phyloP scores from a whole-genome alignment of 2,113 vertebrate species.

The Gallinago media region DNA sequence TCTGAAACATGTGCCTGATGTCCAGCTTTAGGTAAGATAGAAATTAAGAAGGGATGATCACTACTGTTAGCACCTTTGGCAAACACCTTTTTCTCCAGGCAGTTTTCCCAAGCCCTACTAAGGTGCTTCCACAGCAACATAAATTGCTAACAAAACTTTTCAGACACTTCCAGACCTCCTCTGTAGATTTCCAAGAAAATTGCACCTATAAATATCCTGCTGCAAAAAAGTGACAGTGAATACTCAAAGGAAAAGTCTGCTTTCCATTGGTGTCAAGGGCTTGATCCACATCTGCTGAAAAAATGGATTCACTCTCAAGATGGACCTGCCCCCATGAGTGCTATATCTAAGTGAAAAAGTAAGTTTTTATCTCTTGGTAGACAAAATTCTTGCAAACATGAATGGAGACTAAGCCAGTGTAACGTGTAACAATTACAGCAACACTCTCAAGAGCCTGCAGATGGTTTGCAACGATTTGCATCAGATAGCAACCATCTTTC shows the following conservation, averaged over 20 bases:
- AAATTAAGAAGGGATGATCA: not conserved
- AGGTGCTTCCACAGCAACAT: not conserved
- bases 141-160: conserved; percentile 1
- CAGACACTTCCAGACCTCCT: not conserved
- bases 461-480: not conserved
- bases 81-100: not conserved
- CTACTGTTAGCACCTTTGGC: not conserved
- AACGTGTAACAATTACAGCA: not conserved
- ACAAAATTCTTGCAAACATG: not conserved
- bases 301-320: not conserved
- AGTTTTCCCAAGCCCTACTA: not conserved
- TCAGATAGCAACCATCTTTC: not conserved
- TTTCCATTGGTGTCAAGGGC: not conserved
- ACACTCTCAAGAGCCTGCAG: not conserved
- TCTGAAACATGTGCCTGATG: not conserved
- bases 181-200: conserved; percentile 1
- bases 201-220: not conserved
- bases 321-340: not conserved
- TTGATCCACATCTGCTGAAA: not conserved
- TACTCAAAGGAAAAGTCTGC: not conserved
- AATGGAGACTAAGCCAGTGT: not conserved
- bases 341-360: not conserved
- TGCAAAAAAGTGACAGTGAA: not conserved
- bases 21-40: not conserved
- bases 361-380: not conserved